Evolutionary conservation across 2,888 invertebrate species (phyloP), one percentile per base, ranked within the genome.

Genomic region (Sturmia bella): DNA sequence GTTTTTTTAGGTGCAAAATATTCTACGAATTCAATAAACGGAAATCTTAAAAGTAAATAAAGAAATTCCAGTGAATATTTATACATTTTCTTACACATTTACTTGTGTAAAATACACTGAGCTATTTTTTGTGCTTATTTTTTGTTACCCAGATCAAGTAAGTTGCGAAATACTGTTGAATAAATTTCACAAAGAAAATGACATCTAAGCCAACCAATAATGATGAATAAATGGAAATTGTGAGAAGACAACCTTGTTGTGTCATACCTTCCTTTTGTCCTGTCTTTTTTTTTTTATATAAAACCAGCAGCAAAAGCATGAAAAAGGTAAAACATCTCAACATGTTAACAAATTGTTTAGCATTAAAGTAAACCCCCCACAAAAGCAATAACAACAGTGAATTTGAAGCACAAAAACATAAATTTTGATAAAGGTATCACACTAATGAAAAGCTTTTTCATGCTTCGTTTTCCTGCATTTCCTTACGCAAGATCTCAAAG

Each of bases 151-250:
- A 9, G 32, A 7, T 6, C 3, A 32, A n/a, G n/a, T 32, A 32
- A 32, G 32, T 32, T 56, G 4, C 15, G 48, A 3, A 57, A 57
- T 1, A 15, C n/a, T 32, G 5, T 15, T 45, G 24, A 45, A 3
- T 1, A 57, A 50, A 27, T 19, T 12, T 41, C 27, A 15, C 11
- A 13, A n/a, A 52, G 66, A 13, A 59, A 68, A 50, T 50, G 43
- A 59, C 48, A 73, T 43, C 63, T 63, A 17, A 68, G 39, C 32
- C 66, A 32, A 68, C 27, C 41, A 59, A 43, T 59, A 75, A 66
- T 57, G 66, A 66, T 66, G 57, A 64, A 66, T 66, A 50, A 50
- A 50, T 66, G 5, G n/a, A 45, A 17, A 6, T 32, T 39, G 32
- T 27, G 17, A n/a, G 32, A 27, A 57, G 13, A 43, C 19, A 52